These are phyloP conservation scores for Pteronura brasiliensis DNA, from an alignment of 2,113 vertebrate genomes.

Conservation along the genomic window DNA sequence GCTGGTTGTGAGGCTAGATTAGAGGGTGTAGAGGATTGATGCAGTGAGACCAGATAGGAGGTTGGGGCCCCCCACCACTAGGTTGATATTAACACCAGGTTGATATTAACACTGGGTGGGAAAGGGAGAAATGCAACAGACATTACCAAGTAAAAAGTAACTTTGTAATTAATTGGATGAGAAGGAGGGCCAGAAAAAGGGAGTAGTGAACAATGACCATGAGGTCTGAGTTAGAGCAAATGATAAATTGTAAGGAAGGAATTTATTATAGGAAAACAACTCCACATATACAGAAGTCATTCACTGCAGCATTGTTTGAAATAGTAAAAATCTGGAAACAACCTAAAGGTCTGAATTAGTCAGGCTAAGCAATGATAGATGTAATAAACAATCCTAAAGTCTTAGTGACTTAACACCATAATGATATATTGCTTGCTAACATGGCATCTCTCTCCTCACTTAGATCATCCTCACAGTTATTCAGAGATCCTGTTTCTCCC, in stretches of 20 bases:
- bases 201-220: neutral
- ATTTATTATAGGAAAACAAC: constrained; percentile 6
- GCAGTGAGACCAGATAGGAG: neutral
- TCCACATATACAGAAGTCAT: neutral
- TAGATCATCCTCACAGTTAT: neutral
- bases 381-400: neutral
- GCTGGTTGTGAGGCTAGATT: neutral
- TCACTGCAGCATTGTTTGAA: neutral
- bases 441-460: neutral
- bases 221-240: neutral
- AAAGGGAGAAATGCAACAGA: neutral
- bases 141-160: neutral
- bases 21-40: neutral
- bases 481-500: neutral
- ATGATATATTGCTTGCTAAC: neutral
- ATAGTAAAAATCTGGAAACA: neutral
- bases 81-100: neutral
- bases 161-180: neutral
- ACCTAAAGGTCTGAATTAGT: neutral
- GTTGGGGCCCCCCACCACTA: neutral
- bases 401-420: neutral
- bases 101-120: neutral
- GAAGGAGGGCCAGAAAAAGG: neutral
- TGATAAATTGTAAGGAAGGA: neutral
- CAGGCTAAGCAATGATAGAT: neutral